phyloP scores from a whole-genome alignment of 2,113 vertebrate genomes.

The Eleginops maclovinus region DNA sequence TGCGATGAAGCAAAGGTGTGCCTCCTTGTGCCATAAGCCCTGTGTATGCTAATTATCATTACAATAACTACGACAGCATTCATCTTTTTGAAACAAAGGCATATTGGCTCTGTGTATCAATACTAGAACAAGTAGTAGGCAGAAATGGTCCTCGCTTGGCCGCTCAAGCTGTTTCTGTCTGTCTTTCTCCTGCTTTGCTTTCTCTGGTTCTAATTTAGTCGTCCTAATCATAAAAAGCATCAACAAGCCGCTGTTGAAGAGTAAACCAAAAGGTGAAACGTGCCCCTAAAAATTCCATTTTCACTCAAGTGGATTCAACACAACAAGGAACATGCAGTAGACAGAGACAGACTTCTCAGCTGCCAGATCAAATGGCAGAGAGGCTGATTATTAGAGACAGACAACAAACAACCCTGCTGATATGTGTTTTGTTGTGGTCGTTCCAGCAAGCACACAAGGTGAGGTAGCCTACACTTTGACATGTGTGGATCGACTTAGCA shows the following conservation, averaged over 20 bases:
- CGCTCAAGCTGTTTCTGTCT: conserved; percentile 1
- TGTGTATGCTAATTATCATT: conserved; percentile 52
- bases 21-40: conserved; percentile 40
- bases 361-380: conserved; percentile 67
- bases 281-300: conserved; percentile 76
- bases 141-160: conserved; percentile 41
- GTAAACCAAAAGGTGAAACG: conserved; percentile 75
- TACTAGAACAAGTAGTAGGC: conserved; percentile 40
- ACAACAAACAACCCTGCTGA: conserved; percentile 63
- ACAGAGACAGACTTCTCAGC: conserved; percentile 60
- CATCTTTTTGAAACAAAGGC: conserved; percentile 50
- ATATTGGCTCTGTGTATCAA: conserved; percentile 42
- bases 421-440: conserved; percentile 49
- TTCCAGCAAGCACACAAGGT: conserved; percentile 41
- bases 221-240: conserved; percentile 80
- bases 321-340: conserved; percentile 60
- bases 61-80: conserved; percentile 69
- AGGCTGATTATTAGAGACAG: conserved; percentile 68
- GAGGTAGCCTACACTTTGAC: conserved; percentile 32
- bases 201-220: conserved; percentile 78
- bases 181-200: conserved; percentile 32
- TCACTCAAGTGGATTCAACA: conserved; percentile 77
- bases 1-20: conserved; percentile 28
- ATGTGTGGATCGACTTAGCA: conserved; percentile 27
- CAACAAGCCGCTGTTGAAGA: conserved; percentile 62